Percentiles rank a stretch among this genome's conserved stretches.
Evolutionary conservation across 2,888 invertebrate species (phyloP).

Genomic region (Rugalucina vietnamica): DNA sequence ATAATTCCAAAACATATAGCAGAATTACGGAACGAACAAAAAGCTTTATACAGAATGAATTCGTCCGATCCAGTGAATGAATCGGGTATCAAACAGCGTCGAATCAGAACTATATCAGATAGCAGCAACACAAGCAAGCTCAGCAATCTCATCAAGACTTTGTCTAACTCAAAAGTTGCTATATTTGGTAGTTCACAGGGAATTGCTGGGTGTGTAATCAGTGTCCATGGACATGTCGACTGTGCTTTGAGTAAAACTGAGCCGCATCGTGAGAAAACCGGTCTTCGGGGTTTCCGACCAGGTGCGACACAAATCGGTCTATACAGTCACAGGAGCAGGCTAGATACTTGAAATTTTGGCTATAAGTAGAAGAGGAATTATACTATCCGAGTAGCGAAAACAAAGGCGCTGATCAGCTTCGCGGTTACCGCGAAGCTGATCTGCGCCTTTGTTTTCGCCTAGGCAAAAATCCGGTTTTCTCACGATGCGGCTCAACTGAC

Average conservation of each 20-base stretch:
- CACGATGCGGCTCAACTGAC: too few relatives aligned
- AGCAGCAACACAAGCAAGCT: neutral
- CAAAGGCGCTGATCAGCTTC: too few relatives aligned
- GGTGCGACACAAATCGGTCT: too few relatives aligned
- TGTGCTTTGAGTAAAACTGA: neutral
- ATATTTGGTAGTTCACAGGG: slow-evolving; percentile 43
- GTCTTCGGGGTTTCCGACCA: too few relatives aligned
- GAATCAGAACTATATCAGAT: slow-evolving; percentile 22
- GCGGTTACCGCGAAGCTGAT: too few relatives aligned
- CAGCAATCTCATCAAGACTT: slow-evolving; percentile 35
- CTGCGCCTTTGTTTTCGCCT: too few relatives aligned
- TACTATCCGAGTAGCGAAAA: too few relatives aligned
- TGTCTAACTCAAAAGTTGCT: slow-evolving; percentile 48
- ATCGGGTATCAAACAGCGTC: neutral
- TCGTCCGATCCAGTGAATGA: slow-evolving; percentile 21
- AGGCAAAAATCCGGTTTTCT: too few relatives aligned
- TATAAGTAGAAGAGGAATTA: too few relatives aligned
- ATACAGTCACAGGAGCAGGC: too few relatives aligned
- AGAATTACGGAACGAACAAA: neutral
- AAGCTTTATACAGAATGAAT: neutral
- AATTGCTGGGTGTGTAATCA: slow-evolving; percentile 43
- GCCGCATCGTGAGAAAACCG: too few relatives aligned
- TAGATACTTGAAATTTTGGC: too few relatives aligned
- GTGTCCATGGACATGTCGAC: slow-evolving; percentile 13
- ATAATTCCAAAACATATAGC: neutral